These are phyloP conservation scores for Lota lota DNA, from an alignment of 2,113 vertebrate genomes.

Conservation along the genomic window DNA sequence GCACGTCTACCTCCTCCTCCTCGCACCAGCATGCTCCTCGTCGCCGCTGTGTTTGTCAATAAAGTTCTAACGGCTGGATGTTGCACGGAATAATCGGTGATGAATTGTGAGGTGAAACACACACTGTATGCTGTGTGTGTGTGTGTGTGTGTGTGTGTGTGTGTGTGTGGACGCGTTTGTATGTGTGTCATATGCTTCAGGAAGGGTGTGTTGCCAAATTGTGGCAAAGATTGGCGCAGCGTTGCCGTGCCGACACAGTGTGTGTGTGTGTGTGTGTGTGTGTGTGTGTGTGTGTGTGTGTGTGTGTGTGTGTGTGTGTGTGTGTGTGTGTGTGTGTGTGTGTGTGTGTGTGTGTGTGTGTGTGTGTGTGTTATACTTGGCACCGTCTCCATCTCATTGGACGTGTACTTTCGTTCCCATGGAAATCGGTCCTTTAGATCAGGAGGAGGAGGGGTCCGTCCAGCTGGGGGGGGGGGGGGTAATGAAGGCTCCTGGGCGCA, in stretches of 20 bases:
- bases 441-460: slow-evolving; percentile 64
- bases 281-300: slow-evolving; percentile 61
- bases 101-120: slow-evolving; percentile 2
- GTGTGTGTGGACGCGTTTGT: slow-evolving; percentile 12
- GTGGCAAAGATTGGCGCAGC: slow-evolving; percentile 74
- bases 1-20: too few relatives aligned
- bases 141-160: slow-evolving; percentile 3
- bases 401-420: slow-evolving; percentile 81
- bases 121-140: slow-evolving; percentile 33
- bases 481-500: slow-evolving; percentile 77
- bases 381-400: slow-evolving; percentile 90
- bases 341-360: slow-evolving; percentile 65
- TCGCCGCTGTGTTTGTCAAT: slow-evolving; percentile 7
- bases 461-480: slow-evolving; percentile 71
- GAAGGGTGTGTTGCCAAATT: slow-evolving; percentile 65
- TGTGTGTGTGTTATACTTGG: slow-evolving; percentile 59
- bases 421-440: slow-evolving; percentile 81
- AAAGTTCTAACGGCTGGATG: too few relatives aligned
- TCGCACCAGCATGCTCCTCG: too few relatives aligned
- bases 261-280: slow-evolving; percentile 67
- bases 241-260: slow-evolving; percentile 78
- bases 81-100: too few relatives aligned
- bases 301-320: slow-evolving; percentile 49
- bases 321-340: slow-evolving; percentile 73
- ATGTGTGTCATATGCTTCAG: slow-evolving; percentile 12